Percentiles rank a stretch among this genome's conserved stretches.
Evolutionary conservation across 2,888 invertebrate genomes (phyloP).

Genomic region (Diplazon laetatorius): DNA sequence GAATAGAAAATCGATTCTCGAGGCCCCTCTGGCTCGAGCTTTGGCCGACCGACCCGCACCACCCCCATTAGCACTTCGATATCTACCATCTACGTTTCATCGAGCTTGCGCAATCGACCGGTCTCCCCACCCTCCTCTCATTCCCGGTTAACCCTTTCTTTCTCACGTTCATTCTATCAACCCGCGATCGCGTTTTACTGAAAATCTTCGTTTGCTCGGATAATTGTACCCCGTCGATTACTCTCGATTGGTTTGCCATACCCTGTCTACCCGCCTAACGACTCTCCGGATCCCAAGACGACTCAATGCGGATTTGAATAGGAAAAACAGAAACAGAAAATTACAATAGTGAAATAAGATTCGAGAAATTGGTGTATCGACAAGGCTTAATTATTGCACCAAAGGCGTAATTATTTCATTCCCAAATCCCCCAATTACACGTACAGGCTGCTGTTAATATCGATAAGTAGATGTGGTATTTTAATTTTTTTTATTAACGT

Average conservation of each 20-base stretch:
- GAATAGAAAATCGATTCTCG: constrained; percentile 64
- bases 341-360: not conserved
- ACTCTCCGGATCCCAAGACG: constrained; percentile 12
- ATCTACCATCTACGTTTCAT: constrained; percentile 61
- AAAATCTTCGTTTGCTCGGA: constrained; percentile 61
- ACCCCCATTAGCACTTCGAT: constrained; percentile 64
- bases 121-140: constrained; percentile 19
- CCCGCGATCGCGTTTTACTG: constrained; percentile 52
- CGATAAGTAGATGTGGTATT: too few relatives aligned
- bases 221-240: constrained; percentile 58
- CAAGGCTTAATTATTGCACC: not conserved
- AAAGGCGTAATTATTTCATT: not conserved
- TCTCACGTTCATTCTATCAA: constrained; percentile 53
- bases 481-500: too few relatives aligned
- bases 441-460: too few relatives aligned
- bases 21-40: constrained; percentile 58
- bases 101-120: constrained; percentile 58
- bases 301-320: not conserved
- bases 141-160: constrained; percentile 35
- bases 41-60: constrained; percentile 44
- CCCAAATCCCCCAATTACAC: not conserved
- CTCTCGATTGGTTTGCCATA: constrained; percentile 57
- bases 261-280: constrained; percentile 38
- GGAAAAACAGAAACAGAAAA: constrained; percentile 5
- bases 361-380: constrained; percentile 1